Percentiles rank a stretch among this genome's conserved stretches.
Evolutionary conservation across 2,797 vertebrate species (phyloP).

Genomic region (Clangula hyemalis): DNA sequence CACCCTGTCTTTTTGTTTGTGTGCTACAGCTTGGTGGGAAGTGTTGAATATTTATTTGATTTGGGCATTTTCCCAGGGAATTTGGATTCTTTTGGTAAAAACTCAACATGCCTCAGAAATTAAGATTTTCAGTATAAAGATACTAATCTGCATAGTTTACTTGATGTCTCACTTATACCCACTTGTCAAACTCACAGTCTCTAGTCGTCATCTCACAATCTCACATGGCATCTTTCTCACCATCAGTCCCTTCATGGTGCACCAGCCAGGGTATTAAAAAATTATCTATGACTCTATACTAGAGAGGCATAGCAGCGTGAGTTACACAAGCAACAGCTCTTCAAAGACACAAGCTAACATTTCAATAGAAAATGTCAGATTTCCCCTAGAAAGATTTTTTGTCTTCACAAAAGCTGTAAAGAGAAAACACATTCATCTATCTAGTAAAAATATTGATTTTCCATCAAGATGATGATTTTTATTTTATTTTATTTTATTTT

Average conservation of each 20-base stretch:
- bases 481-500: no score
- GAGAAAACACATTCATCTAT: no score
- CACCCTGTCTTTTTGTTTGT: neutral
- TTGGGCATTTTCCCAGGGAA: neutral
- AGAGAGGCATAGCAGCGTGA: neutral
- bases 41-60: neutral
- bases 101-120: neutral
- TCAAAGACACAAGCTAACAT: neutral
- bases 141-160: neutral
- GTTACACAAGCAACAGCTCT: neutral
- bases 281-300: neutral
- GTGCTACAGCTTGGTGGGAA: neutral
- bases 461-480: neutral
- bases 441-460: neutral
- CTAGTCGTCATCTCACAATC: neutral
- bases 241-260: neutral
- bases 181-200: neutral
- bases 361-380: neutral
- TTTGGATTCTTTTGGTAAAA: neutral
- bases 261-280: neutral
- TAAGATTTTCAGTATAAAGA: neutral
- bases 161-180: neutral
- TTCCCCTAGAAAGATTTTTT: neutral
- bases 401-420: neutral
- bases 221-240: neutral